Base-by-base conservation (phyloP, 2,888 invertebrate species). In the Netelia inedita region DNA sequence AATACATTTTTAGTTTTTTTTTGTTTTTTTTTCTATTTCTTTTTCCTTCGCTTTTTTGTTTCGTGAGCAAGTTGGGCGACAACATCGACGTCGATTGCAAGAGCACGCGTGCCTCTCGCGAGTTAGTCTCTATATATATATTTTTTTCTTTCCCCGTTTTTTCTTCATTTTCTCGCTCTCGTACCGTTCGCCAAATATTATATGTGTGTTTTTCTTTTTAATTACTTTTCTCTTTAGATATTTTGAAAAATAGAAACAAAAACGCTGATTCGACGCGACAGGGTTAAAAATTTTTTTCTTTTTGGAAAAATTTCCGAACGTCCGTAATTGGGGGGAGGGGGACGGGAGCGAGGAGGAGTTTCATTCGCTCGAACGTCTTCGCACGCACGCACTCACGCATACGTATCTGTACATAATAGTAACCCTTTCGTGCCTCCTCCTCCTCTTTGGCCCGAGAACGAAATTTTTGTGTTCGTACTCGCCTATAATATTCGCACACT, bases 1-100 rank as follows among this genome's bases (percentile, higher is more conserved):
- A 91, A 91, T 92, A 92, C 92, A 92, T 85, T 89, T 86, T 84
- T 75, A 43, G 61, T 72, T 53, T 71, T 68, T 72, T 79, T 87
- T 88, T 86, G 86, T 82, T 84, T 90, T 61, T 89, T 87, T 81
- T 46, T 46, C 2, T 14, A 46, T 57, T 65, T 65, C 19, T 35
- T 63, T 23, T 28, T 63, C 14, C 14, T 14, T 46, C 46, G 46
- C 46, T 63, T 14, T 23, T 35, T 23, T 5, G 8, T 10, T 19
- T 66, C 68, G 68, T 68, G 76, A 78, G 68, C 75, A 79, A 83
- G 23, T 78, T 66, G 66, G 41, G 66, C 68, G 41, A 46, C 41
- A 28, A 57, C 55, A 16, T 43, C 19, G 23, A 28, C 28, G 16
- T 53, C 41, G 23, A 41, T 66, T 65, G 72, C 72, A 28, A 72